Base-by-base conservation (phyloP, 2,888 invertebrate species). In the Athrips mouffetella region DNA sequence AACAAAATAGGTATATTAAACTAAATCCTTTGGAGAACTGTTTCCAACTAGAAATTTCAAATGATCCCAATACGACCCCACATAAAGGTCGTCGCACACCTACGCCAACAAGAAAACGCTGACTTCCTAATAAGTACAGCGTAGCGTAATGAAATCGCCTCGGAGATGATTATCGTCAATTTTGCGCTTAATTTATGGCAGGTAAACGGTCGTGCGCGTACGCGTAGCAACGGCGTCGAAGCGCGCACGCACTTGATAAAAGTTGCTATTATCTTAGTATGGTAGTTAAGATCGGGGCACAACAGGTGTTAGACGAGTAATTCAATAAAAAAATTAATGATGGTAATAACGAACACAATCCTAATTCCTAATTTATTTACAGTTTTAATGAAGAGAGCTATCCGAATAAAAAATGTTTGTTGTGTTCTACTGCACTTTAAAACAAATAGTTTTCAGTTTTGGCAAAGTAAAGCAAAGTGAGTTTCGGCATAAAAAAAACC, bases 151-250 rank as follows among this genome's bases (percentile, higher is more conserved):
- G 80, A 76, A 80, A 80, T 73, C 70, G 58, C 52, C 63, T 57
- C 60, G n/a, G 64, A 66, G 78, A 78, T 81, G 76, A 84, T 85
- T 83, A 80, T 80, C 76, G 73, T 65, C 71, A 77, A 78, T 80
- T 77, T 76, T 60, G 67, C 73, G 62, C 63, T 68, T 72, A 77
- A 81, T 77, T 83, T 83, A 83, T 75, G 55, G 71, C 70, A 54
- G 68, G 70, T 66, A 67, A 74, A 70, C 68, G 70, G 63, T 16
- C 33, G 16, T 16, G 35, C 10, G 16, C 16, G 18, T 18, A 11
- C n/a, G 37, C 55, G 63, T 67, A 64, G 60, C 65, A 60, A 66
- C 68, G 63, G 65, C 27, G 35, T 8, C 35, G 70, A 59, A 68
- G 72, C 80, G 80, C 76, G 73, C 68, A 71, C 70, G 79, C 76